A percentile compares a stretch with the other conserved stretches of the same genome.
phyloP scores from a whole-genome alignment of 2,888 invertebrate species.

The Epiblema foenella region DNA sequence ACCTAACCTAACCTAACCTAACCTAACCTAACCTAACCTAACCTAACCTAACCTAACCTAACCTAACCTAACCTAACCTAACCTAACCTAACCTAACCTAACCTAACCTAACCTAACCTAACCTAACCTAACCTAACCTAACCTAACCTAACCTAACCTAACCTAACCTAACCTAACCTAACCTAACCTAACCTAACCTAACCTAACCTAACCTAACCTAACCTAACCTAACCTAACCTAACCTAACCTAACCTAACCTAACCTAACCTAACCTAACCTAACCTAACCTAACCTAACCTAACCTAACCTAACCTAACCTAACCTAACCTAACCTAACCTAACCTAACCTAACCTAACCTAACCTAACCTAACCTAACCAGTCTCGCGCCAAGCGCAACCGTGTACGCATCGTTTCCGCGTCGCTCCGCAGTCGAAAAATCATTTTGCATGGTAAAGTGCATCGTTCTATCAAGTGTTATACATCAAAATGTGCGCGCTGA shows the following conservation, averaged over 20 bases:
- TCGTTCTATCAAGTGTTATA: not conserved
- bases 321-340: too few relatives aligned
- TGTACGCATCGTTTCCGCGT: not conserved
- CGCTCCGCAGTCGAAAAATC: too few relatives aligned
- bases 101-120: slow-evolving; percentile 47
- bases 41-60: slow-evolving; percentile 47
- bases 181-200: slow-evolving; percentile 47
- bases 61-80: slow-evolving; percentile 48
- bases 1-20: slow-evolving; percentile 45
- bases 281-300: too few relatives aligned
- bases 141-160: slow-evolving; percentile 46
- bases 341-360: too few relatives aligned
- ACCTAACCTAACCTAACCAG: too few relatives aligned
- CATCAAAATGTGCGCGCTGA: not conserved
- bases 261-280: too few relatives aligned
- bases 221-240: slow-evolving; percentile 44
- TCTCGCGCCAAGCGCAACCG: not conserved
- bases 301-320: too few relatives aligned
- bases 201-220: slow-evolving; percentile 48
- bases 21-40: slow-evolving; percentile 46
- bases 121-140: slow-evolving; percentile 47
- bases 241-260: too few relatives aligned
- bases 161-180: slow-evolving; percentile 48
- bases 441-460: not conserved
- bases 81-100: slow-evolving; percentile 47